Conservation (phyloP, 2,888 invertebrate genomes). For the Acleris emargana region DNA sequence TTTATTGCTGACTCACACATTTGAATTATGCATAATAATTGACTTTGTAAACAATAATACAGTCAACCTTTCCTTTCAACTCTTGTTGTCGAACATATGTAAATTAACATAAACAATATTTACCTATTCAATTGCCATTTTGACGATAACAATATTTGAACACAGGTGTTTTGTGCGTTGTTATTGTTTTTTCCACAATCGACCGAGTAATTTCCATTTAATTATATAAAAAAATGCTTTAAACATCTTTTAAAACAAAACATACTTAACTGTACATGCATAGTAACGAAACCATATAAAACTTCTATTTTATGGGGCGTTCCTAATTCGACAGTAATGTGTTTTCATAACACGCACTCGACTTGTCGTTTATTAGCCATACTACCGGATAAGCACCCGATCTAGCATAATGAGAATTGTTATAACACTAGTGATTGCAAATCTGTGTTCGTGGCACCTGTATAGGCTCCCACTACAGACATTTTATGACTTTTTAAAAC, state of each 20-base stretch:
- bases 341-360: conserved; percentile 25
- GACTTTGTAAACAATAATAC: neutral
- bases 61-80: neutral
- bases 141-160: too few species aligned
- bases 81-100: neutral
- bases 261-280: conserved; percentile 7
- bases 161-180: too few species aligned
- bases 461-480: too few species aligned
- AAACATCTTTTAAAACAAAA: neutral
- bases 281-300: too few species aligned
- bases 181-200: too few species aligned
- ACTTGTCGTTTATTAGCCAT: neutral
- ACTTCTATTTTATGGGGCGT: neutral
- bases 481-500: too few species aligned
- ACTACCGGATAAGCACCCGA: conserved; percentile 4
- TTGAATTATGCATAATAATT: neutral
- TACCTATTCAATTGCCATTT: too few species aligned
- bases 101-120: neutral
- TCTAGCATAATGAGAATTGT: neutral
- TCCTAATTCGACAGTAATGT: conserved; percentile 21
- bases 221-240: too few species aligned
- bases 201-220: too few species aligned
- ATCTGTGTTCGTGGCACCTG: too few species aligned
- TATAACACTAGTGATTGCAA: too few species aligned
- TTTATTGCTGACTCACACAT: neutral